A percentile compares a stretch with the other conserved stretches of the same genome.
These are phyloP conservation scores for Microcebus jonahi DNA, from an alignment of 2,113 vertebrate genomes.

Conservation along the genomic window DNA sequence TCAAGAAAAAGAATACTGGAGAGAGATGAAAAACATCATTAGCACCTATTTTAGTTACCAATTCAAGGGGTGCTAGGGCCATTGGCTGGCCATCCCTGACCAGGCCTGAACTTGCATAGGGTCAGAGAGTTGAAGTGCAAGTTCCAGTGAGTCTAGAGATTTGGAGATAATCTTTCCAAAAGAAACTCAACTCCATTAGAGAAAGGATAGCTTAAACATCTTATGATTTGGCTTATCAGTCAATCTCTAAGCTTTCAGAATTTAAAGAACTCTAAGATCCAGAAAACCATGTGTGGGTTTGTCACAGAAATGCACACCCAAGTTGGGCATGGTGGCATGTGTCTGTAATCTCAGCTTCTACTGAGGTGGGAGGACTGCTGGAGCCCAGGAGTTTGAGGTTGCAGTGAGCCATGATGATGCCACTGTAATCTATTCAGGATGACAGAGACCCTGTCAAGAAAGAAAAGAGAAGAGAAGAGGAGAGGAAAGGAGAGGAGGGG, in stretches of 20 bases:
- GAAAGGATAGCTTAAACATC: not conserved
- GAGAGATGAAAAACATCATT: not conserved
- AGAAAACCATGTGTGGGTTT: not conserved
- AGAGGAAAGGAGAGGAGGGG: fast-evolving
- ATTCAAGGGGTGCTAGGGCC: not conserved
- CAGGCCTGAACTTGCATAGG: not conserved
- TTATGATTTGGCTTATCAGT: not conserved
- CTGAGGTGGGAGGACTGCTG: too few relatives aligned
- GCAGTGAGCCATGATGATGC: too few relatives aligned
- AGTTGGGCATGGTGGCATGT: too few relatives aligned
- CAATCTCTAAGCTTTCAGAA: not conserved
- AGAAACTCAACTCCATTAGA: not conserved
- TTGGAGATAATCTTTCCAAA: not conserved
- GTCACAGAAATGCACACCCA: not conserved
- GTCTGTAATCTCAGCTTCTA: too few relatives aligned
- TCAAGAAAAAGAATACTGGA: not conserved
- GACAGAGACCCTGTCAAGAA: too few relatives aligned
- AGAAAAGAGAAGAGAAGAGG: too few relatives aligned
- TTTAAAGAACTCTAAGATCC: not conserved
- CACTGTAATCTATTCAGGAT: too few relatives aligned
- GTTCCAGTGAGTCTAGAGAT: not conserved
- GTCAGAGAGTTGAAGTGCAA: not conserved
- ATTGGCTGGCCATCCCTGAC: not conserved
- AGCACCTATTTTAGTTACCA: not conserved
- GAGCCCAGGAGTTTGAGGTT: too few relatives aligned